phyloP scores from a whole-genome alignment of 2,888 invertebrate species.

The Drosophila sordidula region DNA sequence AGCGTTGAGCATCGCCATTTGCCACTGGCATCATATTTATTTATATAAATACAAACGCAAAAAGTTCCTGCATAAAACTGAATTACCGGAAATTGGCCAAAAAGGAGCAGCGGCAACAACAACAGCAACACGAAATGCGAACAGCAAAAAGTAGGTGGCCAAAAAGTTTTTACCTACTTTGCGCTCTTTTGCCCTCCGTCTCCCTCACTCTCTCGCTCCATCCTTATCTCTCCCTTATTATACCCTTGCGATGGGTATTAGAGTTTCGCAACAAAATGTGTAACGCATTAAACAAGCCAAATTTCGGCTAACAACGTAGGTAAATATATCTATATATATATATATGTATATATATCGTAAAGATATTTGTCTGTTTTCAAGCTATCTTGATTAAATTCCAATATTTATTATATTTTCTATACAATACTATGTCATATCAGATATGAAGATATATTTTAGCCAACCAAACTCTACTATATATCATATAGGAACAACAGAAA shows the following conservation, averaged over 20 bases:
- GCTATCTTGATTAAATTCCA: too few species aligned
- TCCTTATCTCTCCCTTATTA: not conserved
- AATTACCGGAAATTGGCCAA: constrained; percentile 82
- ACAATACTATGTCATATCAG: too few species aligned
- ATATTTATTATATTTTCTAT: too few species aligned
- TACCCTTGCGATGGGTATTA: not conserved
- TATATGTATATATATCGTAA: not conserved
- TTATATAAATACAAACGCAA: constrained; percentile 74
- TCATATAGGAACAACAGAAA: too few species aligned
- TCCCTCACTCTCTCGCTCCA: not conserved
- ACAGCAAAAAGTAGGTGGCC: constrained; percentile 57
- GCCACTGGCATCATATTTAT: constrained; percentile 71
- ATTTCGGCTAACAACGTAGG: too few species aligned
- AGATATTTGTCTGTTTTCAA: too few species aligned
- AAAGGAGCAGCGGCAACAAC: constrained; percentile 53
- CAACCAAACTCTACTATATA: too few species aligned
- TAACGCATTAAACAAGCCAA: not conserved
- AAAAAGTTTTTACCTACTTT: constrained; percentile 77
- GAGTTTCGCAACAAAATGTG: not conserved
- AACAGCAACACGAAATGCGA: constrained; percentile 41
- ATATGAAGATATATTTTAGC: too few species aligned
- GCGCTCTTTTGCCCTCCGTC: constrained; percentile 6
- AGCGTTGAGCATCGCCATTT: constrained; percentile 37
- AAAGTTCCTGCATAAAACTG: constrained; percentile 82
- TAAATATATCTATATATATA: too few species aligned